Conservation (phyloP, 2,113 vertebrate genomes). For the Oreocharis arfaki region DNA sequence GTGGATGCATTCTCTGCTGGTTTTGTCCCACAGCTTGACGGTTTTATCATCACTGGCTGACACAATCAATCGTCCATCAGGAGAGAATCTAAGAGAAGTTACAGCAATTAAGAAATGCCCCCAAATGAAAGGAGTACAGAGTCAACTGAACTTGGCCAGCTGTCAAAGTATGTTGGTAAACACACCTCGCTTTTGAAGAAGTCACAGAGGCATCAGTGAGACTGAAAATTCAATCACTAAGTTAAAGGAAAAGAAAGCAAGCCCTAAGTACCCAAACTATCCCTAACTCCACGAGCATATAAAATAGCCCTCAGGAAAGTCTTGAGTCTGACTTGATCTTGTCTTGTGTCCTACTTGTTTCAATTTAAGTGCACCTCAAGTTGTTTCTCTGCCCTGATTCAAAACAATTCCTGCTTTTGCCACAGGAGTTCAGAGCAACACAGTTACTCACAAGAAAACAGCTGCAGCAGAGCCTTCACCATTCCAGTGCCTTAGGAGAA, state of each 20-base stretch:
- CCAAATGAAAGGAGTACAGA: not conserved
- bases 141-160: not conserved
- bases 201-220: not conserved
- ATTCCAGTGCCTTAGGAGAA: not conserved
- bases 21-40: conserved; percentile 94
- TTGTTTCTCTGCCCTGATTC: not conserved
- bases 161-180: not conserved
- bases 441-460: not conserved
- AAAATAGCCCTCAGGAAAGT: not conserved
- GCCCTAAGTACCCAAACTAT: not conserved
- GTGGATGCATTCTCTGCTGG: conserved; percentile 90
- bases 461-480: not conserved
- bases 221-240: not conserved
- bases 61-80: conserved; percentile 89
- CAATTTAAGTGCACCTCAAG: not conserved
- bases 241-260: not conserved
- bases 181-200: not conserved
- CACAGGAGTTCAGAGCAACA: not conserved
- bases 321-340: not conserved
- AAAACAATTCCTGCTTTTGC: not conserved
- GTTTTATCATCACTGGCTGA: conserved; percentile 95
- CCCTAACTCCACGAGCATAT: not conserved
- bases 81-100: conserved; percentile 84
- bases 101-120: not conserved
- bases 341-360: not conserved